Evolutionary conservation across 92 coral and sea anemone genomes (phyloP).

Genomic region (Paramuricea clavata): DNA sequence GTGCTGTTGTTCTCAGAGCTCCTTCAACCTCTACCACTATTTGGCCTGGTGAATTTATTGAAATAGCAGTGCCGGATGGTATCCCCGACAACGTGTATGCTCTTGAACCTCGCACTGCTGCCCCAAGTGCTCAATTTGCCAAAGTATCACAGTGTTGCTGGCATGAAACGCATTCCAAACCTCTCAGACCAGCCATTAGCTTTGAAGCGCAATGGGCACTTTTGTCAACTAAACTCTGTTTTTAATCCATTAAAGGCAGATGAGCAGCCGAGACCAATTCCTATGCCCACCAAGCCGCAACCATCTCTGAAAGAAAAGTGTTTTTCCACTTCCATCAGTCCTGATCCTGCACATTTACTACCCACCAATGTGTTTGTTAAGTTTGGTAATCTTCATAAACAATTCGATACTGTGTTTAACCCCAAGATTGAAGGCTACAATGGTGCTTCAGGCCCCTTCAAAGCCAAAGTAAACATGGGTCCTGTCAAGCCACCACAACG

Average conservation of each 20-base stretch:
- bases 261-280: not conserved
- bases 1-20: not conserved
- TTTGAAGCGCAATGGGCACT: too few relatives aligned
- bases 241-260: too few relatives aligned
- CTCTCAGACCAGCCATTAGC: too few relatives aligned
- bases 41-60: too few relatives aligned
- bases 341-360: not conserved
- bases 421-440: too few relatives aligned
- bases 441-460: too few relatives aligned
- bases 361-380: not conserved
- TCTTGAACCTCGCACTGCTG: conserved; percentile 3
- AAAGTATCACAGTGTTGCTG: conserved; percentile 16
- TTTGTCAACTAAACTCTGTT: too few relatives aligned
- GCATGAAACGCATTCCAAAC: conserved; percentile 15
- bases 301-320: too few relatives aligned
- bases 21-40: too few relatives aligned
- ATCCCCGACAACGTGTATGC: conserved; percentile 10
- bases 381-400: not conserved
- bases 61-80: not conserved
- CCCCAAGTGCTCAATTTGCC: not conserved
- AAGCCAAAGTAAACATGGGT: too few relatives aligned
- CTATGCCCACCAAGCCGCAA: not conserved
- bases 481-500: conserved; percentile 45
- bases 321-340: too few relatives aligned
- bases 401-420: conserved; percentile 5